Conservation (phyloP, 2,797 vertebrate genomes). For the Dendrocincla tyrannina region DNA sequence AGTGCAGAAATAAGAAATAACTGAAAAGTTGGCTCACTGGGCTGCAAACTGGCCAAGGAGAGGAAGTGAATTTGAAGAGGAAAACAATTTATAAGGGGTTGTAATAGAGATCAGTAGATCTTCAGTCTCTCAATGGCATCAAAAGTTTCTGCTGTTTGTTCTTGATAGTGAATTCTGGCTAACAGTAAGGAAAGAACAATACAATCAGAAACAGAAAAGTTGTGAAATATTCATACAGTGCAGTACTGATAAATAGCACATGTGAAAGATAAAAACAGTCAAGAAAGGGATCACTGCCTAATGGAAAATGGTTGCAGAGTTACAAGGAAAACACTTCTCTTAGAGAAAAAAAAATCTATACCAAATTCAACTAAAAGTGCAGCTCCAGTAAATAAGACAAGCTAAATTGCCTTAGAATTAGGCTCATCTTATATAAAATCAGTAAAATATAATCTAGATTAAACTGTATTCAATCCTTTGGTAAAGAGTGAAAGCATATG, state of each 20-base stretch:
- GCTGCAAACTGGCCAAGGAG: background rate
- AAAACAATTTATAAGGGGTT: background rate
- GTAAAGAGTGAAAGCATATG: background rate
- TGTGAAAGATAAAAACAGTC: background rate
- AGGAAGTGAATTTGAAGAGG: background rate
- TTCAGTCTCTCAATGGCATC: background rate
- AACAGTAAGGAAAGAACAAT: background rate
- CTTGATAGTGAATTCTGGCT: background rate
- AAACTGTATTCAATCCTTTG: background rate
- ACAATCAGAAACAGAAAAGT: slow-evolving; percentile 14
- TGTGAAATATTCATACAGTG: slow-evolving; percentile 21
- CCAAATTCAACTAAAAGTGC: background rate
- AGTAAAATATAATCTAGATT: background rate
- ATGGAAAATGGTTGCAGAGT: background rate
- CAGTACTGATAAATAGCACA: slow-evolving; percentile 37
- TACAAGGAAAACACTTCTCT: slow-evolving; percentile 10
- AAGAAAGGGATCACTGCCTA: background rate
- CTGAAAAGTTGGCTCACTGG: slow-evolving; percentile 8
- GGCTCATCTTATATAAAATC: background rate
- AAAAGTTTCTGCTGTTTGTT: background rate
- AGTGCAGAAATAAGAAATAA: slow-evolving; percentile 4
- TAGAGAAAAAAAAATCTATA: slow-evolving; percentile 1
- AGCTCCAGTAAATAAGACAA: background rate
- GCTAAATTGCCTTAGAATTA: background rate
- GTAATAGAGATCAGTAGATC: background rate